Percentiles rank a stretch among this genome's conserved stretches.
phyloP scores from a whole-genome alignment of 1,140 invertebrate species.

The Camponotus floridanus region DNA sequence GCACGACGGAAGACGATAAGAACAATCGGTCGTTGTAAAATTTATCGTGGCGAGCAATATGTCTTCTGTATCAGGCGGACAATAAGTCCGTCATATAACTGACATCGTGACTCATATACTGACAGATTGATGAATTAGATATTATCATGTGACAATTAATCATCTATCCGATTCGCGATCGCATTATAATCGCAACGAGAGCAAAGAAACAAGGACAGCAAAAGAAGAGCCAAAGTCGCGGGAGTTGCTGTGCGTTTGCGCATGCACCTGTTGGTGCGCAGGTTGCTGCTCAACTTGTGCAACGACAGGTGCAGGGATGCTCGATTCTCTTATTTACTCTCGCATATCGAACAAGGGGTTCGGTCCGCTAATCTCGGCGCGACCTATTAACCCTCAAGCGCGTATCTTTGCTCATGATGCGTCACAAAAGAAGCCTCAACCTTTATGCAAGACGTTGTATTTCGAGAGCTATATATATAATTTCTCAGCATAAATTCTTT shows the following conservation, averaged over 20 bases:
- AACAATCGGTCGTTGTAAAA: slow-evolving; percentile 13
- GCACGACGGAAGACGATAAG: slow-evolving; percentile 32
- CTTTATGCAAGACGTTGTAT: slow-evolving; percentile 25
- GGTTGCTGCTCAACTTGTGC: slow-evolving; percentile 35
- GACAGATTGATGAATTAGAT: neutral
- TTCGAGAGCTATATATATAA: neutral
- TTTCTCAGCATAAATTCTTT: neutral
- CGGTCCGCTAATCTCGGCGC: slow-evolving; percentile 50
- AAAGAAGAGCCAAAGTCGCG: slow-evolving; percentile 13
- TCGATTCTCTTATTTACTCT: slow-evolving; percentile 43
- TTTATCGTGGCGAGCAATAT: neutral
- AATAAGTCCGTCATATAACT: neutral
- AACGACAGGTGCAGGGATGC: slow-evolving; percentile 25
- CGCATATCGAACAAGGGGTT: neutral
- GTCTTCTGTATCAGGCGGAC: neutral
- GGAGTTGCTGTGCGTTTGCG: slow-evolving; percentile 62
- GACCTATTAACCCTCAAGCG: slow-evolving; percentile 52
- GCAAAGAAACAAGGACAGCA: neutral
- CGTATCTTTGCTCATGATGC: neutral
- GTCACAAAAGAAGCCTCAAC: slow-evolving; percentile 19
- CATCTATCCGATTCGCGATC: neutral
- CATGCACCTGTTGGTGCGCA: slow-evolving; percentile 76
- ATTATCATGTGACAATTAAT: neutral
- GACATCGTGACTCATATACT: neutral
- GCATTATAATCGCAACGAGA: neutral